These are phyloP conservation scores for Caenorhabditis angaria DNA, from an alignment of 2,888 invertebrate species.

Conservation along the genomic window DNA sequence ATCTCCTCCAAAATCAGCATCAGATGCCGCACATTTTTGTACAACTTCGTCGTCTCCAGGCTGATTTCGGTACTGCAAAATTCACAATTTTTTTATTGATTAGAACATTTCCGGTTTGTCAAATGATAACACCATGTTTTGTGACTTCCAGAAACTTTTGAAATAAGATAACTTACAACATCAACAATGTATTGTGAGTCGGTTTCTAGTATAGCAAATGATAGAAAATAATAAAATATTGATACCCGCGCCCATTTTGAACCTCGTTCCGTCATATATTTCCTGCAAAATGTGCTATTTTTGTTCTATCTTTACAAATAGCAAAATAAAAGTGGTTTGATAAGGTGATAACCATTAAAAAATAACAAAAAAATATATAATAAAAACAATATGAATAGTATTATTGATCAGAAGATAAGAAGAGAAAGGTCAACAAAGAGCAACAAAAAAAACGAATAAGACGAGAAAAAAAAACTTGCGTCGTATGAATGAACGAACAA, in stretches of 20 bases:
- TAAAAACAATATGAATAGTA: background rate
- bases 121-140: slow-evolving; percentile 11
- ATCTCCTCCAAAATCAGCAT: slow-evolving; percentile 68
- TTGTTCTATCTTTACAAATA: background rate
- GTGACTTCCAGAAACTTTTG: slow-evolving; percentile 6
- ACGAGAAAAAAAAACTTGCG: slow-evolving; percentile 3
- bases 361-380: background rate
- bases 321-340: background rate
- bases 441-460: background rate
- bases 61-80: slow-evolving; percentile 44
- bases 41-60: slow-evolving; percentile 44
- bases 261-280: slow-evolving; percentile 5
- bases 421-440: slow-evolving; percentile 5
- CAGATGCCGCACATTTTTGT: slow-evolving; percentile 64
- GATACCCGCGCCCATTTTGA: background rate
- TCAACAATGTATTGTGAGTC: slow-evolving; percentile 49
- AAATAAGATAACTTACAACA: slow-evolving; percentile 30
- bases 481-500: background rate
- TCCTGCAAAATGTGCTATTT: slow-evolving; percentile 13
- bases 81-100: no score
- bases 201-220: slow-evolving; percentile 11
- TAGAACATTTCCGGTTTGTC: no score
- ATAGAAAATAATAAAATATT: slow-evolving; percentile 10
- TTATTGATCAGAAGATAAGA: background rate
- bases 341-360: slow-evolving; percentile 4